A percentile compares a stretch with the other conserved stretches of the same genome.
These are phyloP conservation scores for Acleris holmiana DNA, from an alignment of 2,888 invertebrate genomes.

Conservation along the genomic window DNA sequence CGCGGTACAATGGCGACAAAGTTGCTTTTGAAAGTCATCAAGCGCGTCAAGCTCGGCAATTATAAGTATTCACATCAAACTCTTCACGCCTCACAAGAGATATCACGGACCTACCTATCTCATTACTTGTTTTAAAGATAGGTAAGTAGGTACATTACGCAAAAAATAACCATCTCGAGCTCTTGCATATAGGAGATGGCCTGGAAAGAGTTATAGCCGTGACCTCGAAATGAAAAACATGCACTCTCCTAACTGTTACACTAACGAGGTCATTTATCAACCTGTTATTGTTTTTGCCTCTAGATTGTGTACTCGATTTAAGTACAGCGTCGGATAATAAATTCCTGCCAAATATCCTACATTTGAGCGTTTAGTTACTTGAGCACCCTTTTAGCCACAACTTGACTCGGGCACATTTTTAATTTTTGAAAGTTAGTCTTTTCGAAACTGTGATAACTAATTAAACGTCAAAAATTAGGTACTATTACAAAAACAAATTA, in stretches of 20 bases:
- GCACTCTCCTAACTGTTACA: conserved; percentile 78
- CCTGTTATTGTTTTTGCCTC: conserved; percentile 75
- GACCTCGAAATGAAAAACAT: conserved; percentile 81
- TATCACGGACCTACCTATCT: conserved; percentile 22
- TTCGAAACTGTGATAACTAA: too few relatives aligned
- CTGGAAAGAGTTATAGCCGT: conserved; percentile 67
- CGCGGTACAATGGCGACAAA: conserved; percentile 44
- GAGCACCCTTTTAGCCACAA: too few relatives aligned
- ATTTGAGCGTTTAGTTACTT: too few relatives aligned
- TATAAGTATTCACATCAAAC: conserved; percentile 32
- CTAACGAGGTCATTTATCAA: conserved; percentile 82
- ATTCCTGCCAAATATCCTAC: neutral
- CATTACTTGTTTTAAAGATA: conserved; percentile 37
- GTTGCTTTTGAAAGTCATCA: conserved; percentile 58
- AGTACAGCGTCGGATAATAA: conserved; percentile 50
- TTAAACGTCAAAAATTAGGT: too few relatives aligned
- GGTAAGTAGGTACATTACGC: too few relatives aligned
- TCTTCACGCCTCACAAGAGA: conserved; percentile 37
- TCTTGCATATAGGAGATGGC: conserved; percentile 73
- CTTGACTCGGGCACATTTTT: too few relatives aligned
- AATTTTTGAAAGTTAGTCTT: too few relatives aligned
- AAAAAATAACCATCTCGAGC: conserved; percentile 63
- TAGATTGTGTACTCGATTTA: conserved; percentile 45
- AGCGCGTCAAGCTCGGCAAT: conserved; percentile 25
- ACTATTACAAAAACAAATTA: too few relatives aligned